These are phyloP conservation scores for Chaenocephalus aceratus DNA, from an alignment of 2,113 vertebrate genomes.

Conservation along the genomic window DNA sequence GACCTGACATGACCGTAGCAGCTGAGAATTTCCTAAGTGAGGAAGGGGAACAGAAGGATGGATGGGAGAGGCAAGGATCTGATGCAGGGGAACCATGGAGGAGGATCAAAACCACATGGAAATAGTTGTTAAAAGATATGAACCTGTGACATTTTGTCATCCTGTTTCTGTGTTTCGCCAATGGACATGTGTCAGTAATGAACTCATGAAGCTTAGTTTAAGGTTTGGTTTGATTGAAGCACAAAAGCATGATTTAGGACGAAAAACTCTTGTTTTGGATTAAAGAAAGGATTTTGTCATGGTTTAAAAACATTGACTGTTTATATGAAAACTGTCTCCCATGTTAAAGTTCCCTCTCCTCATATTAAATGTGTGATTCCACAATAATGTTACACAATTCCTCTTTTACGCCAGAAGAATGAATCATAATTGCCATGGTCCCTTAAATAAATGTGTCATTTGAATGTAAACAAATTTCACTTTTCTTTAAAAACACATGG, in stretches of 20 bases:
- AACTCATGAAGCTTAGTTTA: not conserved
- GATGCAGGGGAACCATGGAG: slow-evolving; percentile 8
- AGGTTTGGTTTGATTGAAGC: not conserved
- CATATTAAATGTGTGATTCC: too few species aligned
- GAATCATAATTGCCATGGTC: not conserved
- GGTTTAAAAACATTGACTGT: not conserved
- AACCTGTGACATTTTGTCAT: slow-evolving; percentile 1
- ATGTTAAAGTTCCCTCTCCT: too few species aligned
- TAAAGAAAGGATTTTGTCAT: not conserved
- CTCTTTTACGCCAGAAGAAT: too few species aligned
- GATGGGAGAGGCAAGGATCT: not conserved
- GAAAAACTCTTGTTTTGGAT: not conserved
- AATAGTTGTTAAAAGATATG: not conserved
- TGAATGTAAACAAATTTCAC: not conserved
- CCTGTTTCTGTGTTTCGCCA: not conserved
- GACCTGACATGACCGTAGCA: slow-evolving; percentile 43
- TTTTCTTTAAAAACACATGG: not conserved
- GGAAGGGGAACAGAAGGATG: slow-evolving; percentile 4
- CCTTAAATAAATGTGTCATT: not conserved
- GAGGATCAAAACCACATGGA: slow-evolving; percentile 10
- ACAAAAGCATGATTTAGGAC: not conserved
- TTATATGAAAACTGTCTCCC: too few species aligned
- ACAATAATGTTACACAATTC: too few species aligned
- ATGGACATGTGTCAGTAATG: not conserved
- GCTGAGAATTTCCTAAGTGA: slow-evolving; percentile 65